A percentile compares a stretch with the other conserved stretches of the same genome.
Evolutionary conservation across 2,113 vertebrate species (phyloP).

Genomic region (Epinephelus cyanopodus): DNA sequence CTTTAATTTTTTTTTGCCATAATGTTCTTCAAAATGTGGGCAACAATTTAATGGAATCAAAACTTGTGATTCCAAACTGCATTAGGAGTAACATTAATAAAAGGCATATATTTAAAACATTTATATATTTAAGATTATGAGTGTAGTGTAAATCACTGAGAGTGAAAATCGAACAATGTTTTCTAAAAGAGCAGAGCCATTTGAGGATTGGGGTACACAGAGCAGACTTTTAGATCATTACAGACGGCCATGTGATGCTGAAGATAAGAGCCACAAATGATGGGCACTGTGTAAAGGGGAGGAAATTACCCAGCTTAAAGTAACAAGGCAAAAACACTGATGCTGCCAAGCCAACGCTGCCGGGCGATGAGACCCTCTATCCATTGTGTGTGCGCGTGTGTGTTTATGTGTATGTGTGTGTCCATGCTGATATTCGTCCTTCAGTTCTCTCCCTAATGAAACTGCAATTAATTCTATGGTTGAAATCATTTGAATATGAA

Average conservation of each 20-base stretch:
- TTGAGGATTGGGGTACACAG: constrained; percentile 7
- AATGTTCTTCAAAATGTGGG: background rate
- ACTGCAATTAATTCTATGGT: constrained; percentile 52
- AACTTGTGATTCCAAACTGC: background rate
- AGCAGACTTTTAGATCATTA: constrained; percentile 15
- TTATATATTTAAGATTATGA: background rate
- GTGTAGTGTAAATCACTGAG: background rate
- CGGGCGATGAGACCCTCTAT: constrained; percentile 18
- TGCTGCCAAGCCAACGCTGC: constrained; percentile 37
- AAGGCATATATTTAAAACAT: background rate
- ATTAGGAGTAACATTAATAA: background rate
- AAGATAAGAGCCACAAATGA: constrained; percentile 46
- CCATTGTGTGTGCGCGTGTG: constrained; percentile 14
- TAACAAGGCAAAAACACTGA: constrained; percentile 46
- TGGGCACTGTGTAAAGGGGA: constrained; percentile 31
- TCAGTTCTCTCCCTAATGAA: constrained; percentile 54
- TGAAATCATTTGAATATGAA: constrained; percentile 59
- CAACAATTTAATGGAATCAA: background rate
- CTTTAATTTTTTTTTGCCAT: background rate
- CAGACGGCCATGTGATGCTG: constrained; percentile 2
- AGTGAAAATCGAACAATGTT: constrained; percentile 11
- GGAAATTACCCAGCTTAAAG: constrained; percentile 50
- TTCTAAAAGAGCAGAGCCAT: constrained; percentile 2
- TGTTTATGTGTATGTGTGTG: constrained; percentile 19
- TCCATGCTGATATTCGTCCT: constrained; percentile 25